Base-by-base conservation (phyloP, 2,888 invertebrate genomes). In the Tiliacea aurago region DNA sequence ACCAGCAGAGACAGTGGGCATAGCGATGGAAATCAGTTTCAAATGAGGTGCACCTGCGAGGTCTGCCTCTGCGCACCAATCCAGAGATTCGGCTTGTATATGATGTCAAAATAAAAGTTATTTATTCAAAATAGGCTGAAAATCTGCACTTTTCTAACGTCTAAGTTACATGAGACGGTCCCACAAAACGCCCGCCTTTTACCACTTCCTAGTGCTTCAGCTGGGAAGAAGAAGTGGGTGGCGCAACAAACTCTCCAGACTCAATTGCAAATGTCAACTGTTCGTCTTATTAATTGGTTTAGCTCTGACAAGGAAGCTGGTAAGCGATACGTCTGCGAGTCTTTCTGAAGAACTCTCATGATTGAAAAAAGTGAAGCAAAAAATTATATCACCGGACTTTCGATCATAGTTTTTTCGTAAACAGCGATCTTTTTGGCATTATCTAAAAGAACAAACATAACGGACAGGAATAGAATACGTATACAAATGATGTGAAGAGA, bases 41-140 rank as follows among this genome's bases (percentile, higher is more conserved):
- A 9, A n/a, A 15, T 4, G 10, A n/a, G 33, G 10, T 94, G 94
- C 74, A 63, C 87, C 13, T 95, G 94, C 61, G 88, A 86, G 0
- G 67, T 88, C 0, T 94, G 94, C 55, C 91, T 94, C 0, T 94
- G 94, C 59, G 78, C 68, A 0, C 73, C 90, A 2, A 85, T 94
- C 23, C 91, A 91, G 1, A 83, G 85, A 37, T 61, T 91, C n/a
- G 20, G 90, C 1, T 84, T 83, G 93, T 93, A 78, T 49, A 77
- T 76, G 10, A 49, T n/a, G 18, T 64, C 10, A 28, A 56, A 56
- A 56, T 55, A 28, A 18, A 55, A 55, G 28, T 18, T 4, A 56
- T 56, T 56, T 18, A 56, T 56, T 18, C 28, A 56, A 56, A 56
- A 18, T 10, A 33, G 18, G 28, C 33, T 33, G 18, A 33, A 7